Evolutionary conservation across 2,797 vertebrate species (phyloP), one percentile per base, ranked within the genome.

Genomic region (Phoebastria nigripes): DNA sequence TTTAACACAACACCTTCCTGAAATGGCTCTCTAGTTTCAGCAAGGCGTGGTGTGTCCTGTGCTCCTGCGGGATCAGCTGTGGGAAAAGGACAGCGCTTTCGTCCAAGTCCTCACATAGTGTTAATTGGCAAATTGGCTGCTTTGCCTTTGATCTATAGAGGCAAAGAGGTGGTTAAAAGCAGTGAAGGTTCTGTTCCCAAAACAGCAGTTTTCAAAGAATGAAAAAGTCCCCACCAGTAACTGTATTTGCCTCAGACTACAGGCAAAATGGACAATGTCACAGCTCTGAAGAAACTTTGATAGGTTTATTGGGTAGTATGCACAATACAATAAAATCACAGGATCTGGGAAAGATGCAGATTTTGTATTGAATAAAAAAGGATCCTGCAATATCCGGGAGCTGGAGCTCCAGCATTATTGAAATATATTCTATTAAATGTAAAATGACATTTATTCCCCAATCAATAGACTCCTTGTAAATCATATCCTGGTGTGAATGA

Each of bases 391-490:
- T 89, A 58, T 11, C 8, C 12, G 70, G 42, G 25, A 77, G 51
- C 0, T 79, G 17, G 41, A 93, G 31, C 74, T 76, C 52, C n/a
- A 87, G 21, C 25, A 77, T 73, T 70, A 87, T 14, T 90, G 47
- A 84, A 93, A 92, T 56, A 26, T 46, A 70, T 76, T 90, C 58
- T 90, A 58, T 92, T 92, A 84, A 94, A 94, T 76, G 73, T 37
- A 95, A 94, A 94, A 82, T 72, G 93, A 76, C 66, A 79, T 87
- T 95, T 95, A 59, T 92, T 92, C 71, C 33, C 28, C 74, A 93
- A 73, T 89, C 70, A 93, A 92, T 90, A 87, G 15, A 37, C 62
- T 92, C n/a, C 39, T 89, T 15, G 9, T 93, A 94, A 96, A 92
- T 89, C 88, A 89, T 66, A 93, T 73, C 62, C 62, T 44, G 28